These are phyloP conservation scores for Tetragnatha montana DNA, from an alignment of 2,888 invertebrate genomes.

Conservation along the genomic window DNA sequence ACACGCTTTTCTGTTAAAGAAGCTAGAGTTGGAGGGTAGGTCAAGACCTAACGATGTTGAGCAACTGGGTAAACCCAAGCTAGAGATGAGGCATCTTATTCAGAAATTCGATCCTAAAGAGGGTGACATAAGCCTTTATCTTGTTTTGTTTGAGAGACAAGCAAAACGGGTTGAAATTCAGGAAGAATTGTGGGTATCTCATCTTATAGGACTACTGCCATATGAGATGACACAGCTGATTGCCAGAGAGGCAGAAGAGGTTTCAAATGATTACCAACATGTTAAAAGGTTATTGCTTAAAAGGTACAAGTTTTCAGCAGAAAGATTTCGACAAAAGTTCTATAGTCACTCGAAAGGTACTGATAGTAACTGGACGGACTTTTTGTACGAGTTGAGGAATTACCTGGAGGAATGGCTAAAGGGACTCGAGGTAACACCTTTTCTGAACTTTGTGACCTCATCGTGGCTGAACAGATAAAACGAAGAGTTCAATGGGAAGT, in stretches of 20 bases:
- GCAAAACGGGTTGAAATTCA: too few relatives aligned
- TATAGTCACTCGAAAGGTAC: neutral
- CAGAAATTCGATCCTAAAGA: too few relatives aligned
- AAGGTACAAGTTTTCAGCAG: neutral
- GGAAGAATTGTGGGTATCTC: too few relatives aligned
- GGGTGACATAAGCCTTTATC: too few relatives aligned
- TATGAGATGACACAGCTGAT: too few relatives aligned
- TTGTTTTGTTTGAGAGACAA: too few relatives aligned
- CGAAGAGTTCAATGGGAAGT: neutral
- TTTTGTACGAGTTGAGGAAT: slow-evolving; percentile 13
- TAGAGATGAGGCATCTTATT: too few relatives aligned
- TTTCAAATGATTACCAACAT: neutral
- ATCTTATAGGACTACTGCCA: too few relatives aligned
- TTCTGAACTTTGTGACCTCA: neutral
- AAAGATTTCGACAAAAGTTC: slow-evolving; percentile 18
- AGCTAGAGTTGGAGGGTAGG: too few relatives aligned
- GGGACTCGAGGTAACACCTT: neutral
- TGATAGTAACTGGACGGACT: neutral
- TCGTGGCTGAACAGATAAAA: slow-evolving; percentile 2
- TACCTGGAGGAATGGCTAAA: slow-evolving; percentile 2
- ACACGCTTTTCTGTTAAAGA: neutral
- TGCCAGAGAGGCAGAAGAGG: neutral
- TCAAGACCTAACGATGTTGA: too few relatives aligned
- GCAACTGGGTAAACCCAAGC: too few relatives aligned
- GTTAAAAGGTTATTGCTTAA: neutral